phyloP scores from a whole-genome alignment of 2,113 vertebrate species.

The Gopherus evgoodei region DNA sequence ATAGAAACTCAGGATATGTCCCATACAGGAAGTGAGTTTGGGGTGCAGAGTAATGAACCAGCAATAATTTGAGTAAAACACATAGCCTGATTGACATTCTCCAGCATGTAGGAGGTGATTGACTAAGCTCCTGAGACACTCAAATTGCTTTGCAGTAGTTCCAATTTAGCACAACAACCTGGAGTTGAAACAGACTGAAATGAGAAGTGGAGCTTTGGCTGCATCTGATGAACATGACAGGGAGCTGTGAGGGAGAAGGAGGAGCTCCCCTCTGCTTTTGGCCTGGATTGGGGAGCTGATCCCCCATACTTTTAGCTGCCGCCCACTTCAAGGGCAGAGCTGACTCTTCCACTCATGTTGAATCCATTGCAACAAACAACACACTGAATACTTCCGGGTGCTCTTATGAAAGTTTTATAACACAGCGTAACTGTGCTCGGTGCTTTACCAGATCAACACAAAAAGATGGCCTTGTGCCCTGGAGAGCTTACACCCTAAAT shows the following conservation, averaged over 20 bases:
- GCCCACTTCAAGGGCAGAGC: neutral
- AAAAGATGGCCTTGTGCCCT: constrained; percentile 28
- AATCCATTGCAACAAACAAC: neutral
- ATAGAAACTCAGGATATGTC: neutral
- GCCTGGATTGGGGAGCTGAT: neutral
- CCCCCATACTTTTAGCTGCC: neutral
- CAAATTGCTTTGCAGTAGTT: neutral
- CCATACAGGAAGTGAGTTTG: fast-evolving
- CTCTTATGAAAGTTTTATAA: constrained; percentile 58
- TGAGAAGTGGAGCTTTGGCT: neutral
- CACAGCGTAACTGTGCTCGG: constrained; percentile 3
- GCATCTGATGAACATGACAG: neutral
- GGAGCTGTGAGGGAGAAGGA: neutral
- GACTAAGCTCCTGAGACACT: neutral
- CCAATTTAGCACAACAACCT: neutral
- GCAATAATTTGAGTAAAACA: neutral
- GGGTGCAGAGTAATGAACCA: neutral
- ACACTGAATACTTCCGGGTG: neutral
- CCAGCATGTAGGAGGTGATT: neutral
- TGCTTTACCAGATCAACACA: constrained; percentile 67
- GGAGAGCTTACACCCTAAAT: constrained; percentile 33
- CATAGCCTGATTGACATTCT: neutral
- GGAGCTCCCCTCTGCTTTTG: neutral
- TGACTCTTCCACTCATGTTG: neutral
- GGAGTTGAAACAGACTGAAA: neutral